Percentiles rank a stretch among this genome's conserved stretches.
phyloP scores from a whole-genome alignment of 2,888 invertebrate genomes.

The Caenorhabditis wallacei region DNA sequence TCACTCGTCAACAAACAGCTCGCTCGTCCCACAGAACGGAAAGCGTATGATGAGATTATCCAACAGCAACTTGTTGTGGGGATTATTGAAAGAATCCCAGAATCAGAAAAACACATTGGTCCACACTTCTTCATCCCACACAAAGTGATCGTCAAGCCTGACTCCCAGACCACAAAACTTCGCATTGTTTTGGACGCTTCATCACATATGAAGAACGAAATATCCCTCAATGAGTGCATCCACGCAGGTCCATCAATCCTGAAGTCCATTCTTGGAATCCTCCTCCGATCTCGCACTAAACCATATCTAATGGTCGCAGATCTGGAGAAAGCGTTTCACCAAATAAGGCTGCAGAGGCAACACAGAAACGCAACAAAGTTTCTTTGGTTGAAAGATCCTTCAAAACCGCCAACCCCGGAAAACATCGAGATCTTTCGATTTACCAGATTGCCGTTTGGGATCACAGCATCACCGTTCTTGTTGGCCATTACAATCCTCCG shows the following conservation, averaged over 20 bases:
- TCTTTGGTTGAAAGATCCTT: conserved; percentile 67
- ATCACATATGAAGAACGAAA: conserved; percentile 31
- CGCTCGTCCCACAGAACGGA: not conserved
- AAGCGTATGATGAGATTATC: conserved; percentile 33
- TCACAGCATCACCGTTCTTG: conserved; percentile 58
- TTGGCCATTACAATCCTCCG: conserved; percentile 57
- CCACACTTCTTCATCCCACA: conserved; percentile 57
- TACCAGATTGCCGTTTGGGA: conserved; percentile 60
- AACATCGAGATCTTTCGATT: conserved; percentile 53
- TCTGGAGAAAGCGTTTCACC: conserved; percentile 75
- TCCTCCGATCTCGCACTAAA: conserved; percentile 51
- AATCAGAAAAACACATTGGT: not conserved
- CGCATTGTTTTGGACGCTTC: conserved; percentile 69
- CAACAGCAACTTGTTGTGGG: conserved; percentile 36
- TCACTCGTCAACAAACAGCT: not conserved
- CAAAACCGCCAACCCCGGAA: conserved; percentile 33
- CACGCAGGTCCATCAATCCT: conserved; percentile 54
- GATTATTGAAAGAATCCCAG: conserved; percentile 37
- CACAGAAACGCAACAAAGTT: conserved; percentile 68
- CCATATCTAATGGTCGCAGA: conserved; percentile 60
- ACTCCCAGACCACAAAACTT: conserved; percentile 49
- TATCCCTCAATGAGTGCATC: conserved; percentile 65
- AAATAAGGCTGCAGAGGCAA: conserved; percentile 54
- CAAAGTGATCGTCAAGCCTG: conserved; percentile 51
- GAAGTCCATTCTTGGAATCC: conserved; percentile 41